Conservation (phyloP, 1,140 invertebrate genomes). For the Hesperophylax magnus region DNA sequence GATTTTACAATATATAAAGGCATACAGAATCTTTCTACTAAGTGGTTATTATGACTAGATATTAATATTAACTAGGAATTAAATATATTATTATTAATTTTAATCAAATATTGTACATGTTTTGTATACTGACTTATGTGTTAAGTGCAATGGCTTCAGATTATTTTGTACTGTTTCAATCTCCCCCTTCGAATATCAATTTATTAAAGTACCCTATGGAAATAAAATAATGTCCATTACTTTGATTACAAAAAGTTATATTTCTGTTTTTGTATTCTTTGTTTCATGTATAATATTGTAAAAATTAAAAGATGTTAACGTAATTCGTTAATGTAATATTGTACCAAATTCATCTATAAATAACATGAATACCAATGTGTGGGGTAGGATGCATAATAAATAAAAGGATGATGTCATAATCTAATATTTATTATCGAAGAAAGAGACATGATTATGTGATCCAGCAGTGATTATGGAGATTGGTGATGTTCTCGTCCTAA, state of each 20-base stretch:
- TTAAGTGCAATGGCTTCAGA: conserved; percentile 56
- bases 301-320: too few species aligned
- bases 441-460: too few species aligned
- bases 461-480: too few species aligned
- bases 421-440: too few species aligned
- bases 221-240: conserved; percentile 27
- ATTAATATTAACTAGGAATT: conserved; percentile 52
- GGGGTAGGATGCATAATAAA: too few species aligned
- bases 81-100: conserved; percentile 47
- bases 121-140: conserved; percentile 58
- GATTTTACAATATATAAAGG: conserved; percentile 53
- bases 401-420: too few species aligned
- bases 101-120: conserved; percentile 56
- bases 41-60: conserved; percentile 55
- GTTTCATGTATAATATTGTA: conserved; percentile 53
- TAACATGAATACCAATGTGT: too few species aligned
- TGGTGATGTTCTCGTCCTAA: too few species aligned
- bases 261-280: conserved; percentile 48
- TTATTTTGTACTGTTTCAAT: conserved; percentile 58
- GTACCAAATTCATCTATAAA: too few species aligned
- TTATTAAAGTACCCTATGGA: conserved; percentile 51
- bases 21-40: conserved; percentile 56
- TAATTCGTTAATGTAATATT: too few species aligned
- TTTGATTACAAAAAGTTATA: conserved; percentile 56
- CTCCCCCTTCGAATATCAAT: conserved; percentile 33